Conservation (phyloP, 2,888 invertebrate species). For the Epirrhoe alternata region DNA sequence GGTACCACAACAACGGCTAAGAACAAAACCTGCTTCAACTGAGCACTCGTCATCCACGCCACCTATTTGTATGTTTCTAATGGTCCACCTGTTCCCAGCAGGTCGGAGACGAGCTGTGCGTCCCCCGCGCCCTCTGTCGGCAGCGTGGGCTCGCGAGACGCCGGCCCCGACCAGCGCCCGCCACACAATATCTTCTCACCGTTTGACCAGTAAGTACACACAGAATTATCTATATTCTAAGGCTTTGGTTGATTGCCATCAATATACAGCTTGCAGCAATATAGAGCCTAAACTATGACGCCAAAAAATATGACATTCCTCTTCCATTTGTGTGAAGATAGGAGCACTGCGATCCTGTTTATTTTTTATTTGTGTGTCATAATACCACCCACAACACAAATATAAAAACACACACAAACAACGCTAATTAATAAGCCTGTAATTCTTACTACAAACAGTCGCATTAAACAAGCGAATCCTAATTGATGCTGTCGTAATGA, state of each 20-base stretch:
- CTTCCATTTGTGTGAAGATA: no score
- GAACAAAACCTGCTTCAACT: no score
- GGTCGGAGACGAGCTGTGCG: constrained; percentile 74
- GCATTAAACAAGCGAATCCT: constrained; percentile 16
- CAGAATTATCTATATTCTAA: neutral
- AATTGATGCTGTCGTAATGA: constrained; percentile 4
- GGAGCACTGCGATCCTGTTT: no score
- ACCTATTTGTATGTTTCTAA: neutral
- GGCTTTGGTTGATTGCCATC: no score
- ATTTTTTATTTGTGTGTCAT: neutral
- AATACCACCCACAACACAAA: constrained; percentile 22
- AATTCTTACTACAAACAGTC: constrained; percentile 13
- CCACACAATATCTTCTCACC: constrained; percentile 88
- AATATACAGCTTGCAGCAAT: no score
- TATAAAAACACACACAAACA: constrained; percentile 15
- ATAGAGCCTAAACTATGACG: no score
- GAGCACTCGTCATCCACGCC: no score
- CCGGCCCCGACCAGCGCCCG: constrained; percentile 85
- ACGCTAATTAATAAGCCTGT: constrained; percentile 19
- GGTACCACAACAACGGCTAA: no score
- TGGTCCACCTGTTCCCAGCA: constrained; percentile 38
- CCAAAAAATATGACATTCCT: no score
- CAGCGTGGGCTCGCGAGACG: constrained; percentile 82
- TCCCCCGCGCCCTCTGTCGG: constrained; percentile 81
- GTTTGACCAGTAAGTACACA: constrained; percentile 78